A percentile compares a stretch with the other conserved stretches of the same genome.
phyloP scores from a whole-genome alignment of 2,888 invertebrate species.

The Lutraria lutraria region DNA sequence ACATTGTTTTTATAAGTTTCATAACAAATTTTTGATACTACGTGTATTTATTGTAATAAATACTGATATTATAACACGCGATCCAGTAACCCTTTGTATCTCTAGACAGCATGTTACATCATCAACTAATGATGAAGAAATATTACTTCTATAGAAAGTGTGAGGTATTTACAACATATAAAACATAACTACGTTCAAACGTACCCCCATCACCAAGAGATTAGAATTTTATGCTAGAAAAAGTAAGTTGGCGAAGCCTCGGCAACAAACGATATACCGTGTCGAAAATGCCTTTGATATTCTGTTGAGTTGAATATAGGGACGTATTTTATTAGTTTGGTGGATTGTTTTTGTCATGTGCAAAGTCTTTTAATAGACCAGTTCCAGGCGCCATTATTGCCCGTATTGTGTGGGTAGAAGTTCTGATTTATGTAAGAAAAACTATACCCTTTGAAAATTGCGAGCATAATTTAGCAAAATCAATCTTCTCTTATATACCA shows the following conservation, averaged over 20 bases:
- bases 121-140: conserved; percentile 4
- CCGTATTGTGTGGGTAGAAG: not conserved
- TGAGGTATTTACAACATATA: conserved; percentile 24
- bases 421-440: not conserved
- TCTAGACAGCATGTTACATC: not conserved
- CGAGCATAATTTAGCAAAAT: too few species aligned
- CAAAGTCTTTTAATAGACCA: not conserved
- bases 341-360: not conserved
- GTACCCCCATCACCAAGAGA: not conserved
- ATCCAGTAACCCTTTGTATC: not conserved
- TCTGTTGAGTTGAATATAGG: not conserved
- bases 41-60: not conserved
- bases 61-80: not conserved
- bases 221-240: not conserved
- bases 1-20: not conserved
- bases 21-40: not conserved
- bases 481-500: too few species aligned
- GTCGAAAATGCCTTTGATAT: conserved; percentile 28
- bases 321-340: not conserved
- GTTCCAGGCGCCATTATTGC: not conserved
- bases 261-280: conserved; percentile 8
- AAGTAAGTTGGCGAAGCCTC: not conserved
- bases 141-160: not conserved
- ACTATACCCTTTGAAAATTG: not conserved
- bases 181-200: conserved; percentile 1